Conservation (phyloP, 2,888 invertebrate species). For the Spodoptera picta region DNA sequence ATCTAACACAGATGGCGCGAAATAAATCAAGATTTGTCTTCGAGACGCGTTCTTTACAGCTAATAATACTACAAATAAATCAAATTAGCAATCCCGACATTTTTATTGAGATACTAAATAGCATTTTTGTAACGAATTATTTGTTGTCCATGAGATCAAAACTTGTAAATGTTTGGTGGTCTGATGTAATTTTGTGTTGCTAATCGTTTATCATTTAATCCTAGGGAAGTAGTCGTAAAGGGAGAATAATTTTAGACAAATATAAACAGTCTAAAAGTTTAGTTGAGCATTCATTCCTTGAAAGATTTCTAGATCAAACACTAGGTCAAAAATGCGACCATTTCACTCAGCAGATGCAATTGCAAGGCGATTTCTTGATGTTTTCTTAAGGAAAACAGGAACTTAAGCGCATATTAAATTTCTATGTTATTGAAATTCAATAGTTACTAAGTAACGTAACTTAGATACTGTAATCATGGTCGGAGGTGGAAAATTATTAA, state of each 20-base stretch:
- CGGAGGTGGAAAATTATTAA: slow-evolving; percentile 31
- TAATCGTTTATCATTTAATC: background rate
- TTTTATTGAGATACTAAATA: slow-evolving; percentile 58
- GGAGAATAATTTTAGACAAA: too few species aligned
- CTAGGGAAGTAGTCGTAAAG: too few species aligned
- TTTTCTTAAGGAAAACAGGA: too few species aligned
- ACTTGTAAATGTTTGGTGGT: slow-evolving; percentile 24
- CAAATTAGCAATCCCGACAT: slow-evolving; percentile 55
- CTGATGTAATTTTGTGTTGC: background rate
- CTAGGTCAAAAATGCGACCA: too few species aligned
- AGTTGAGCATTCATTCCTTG: too few species aligned
- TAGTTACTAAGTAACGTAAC: too few species aligned
- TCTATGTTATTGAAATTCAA: too few species aligned
- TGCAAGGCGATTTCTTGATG: too few species aligned
- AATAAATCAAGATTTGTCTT: slow-evolving; percentile 57
- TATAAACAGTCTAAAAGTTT: too few species aligned
- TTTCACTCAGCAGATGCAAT: too few species aligned
- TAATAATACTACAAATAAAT: slow-evolving; percentile 56
- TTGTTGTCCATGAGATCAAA: slow-evolving; percentile 24
- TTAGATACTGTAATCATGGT: slow-evolving; percentile 10
- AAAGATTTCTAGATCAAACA: too few species aligned
- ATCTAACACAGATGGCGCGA: slow-evolving; percentile 49
- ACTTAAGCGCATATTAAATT: too few species aligned
- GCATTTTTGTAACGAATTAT: slow-evolving; percentile 47
- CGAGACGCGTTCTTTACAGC: slow-evolving; percentile 48